Conservation (phyloP, 2,888 invertebrate genomes). For the Plagiodera versicolora region DNA sequence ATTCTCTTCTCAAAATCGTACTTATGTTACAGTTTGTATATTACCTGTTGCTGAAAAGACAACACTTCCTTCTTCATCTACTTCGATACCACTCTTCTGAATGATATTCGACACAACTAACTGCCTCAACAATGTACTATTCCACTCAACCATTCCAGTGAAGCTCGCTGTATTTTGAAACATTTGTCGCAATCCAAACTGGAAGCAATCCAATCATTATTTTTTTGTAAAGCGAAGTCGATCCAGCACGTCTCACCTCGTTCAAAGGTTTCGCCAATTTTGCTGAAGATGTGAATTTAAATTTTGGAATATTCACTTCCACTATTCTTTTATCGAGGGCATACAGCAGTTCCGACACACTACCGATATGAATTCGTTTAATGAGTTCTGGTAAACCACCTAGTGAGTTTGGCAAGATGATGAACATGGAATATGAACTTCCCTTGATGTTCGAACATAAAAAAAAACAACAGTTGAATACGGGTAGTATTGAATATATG, state of each 20-base stretch:
- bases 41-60: slow-evolving; percentile 72
- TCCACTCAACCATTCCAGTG: slow-evolving; percentile 67
- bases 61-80: slow-evolving; percentile 74
- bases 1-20: no score
- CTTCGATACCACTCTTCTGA: slow-evolving; percentile 76
- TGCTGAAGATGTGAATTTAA: slow-evolving; percentile 71
- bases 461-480: neutral
- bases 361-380: slow-evolving; percentile 59
- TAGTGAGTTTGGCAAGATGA: slow-evolving; percentile 68
- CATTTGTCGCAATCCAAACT: slow-evolving; percentile 73
- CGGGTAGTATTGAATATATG: no score
- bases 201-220: slow-evolving; percentile 33
- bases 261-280: slow-evolving; percentile 63
- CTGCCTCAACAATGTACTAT: slow-evolving; percentile 46
- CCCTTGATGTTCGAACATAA: slow-evolving; percentile 58
- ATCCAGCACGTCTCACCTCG: slow-evolving; percentile 56
- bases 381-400: slow-evolving; percentile 65
- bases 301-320: slow-evolving; percentile 71
- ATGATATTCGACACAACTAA: slow-evolving; percentile 68
- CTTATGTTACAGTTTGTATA: no score
- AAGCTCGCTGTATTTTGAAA: slow-evolving; percentile 72
- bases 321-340: slow-evolving; percentile 63
- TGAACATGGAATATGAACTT: slow-evolving; percentile 71
- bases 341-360: slow-evolving; percentile 61
- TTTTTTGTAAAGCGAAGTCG: neutral